Conservation (phyloP, 1,140 invertebrate species). For the Heliconius congener region DNA sequence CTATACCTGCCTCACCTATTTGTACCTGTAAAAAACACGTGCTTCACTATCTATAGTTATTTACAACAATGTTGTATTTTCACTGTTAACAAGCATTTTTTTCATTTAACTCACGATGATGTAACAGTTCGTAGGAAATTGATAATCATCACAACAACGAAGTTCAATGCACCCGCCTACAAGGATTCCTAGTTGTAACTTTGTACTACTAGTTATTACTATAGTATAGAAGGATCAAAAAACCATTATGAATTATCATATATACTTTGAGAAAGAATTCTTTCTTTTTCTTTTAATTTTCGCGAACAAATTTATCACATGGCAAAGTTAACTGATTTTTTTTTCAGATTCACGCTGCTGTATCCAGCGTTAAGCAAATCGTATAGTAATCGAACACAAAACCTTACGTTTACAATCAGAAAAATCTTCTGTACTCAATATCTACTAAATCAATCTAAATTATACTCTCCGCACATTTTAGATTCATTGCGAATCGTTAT, state of each 20-base stretch:
- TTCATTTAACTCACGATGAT: slow-evolving; percentile 22
- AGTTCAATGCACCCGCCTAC: slow-evolving; percentile 19
- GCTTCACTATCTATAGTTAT: not conserved
- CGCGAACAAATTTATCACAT: too few relatives aligned
- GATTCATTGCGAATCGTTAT: too few relatives aligned
- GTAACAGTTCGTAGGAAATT: slow-evolving; percentile 17
- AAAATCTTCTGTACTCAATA: too few relatives aligned
- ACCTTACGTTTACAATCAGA: too few relatives aligned
- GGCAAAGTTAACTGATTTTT: too few relatives aligned
- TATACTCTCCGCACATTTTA: too few relatives aligned
- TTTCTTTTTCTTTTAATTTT: too few relatives aligned
- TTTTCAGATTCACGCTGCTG: not conserved
- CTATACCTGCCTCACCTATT: not conserved
- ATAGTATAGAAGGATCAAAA: not conserved
- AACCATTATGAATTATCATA: not conserved
- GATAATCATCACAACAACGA: slow-evolving; percentile 29
- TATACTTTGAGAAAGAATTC: too few relatives aligned
- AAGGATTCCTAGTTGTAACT: not conserved
- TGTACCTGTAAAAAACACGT: too few relatives aligned
- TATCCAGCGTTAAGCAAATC: not conserved
- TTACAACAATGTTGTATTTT: slow-evolving; percentile 8
- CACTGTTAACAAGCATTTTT: slow-evolving; percentile 12
- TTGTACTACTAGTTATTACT: not conserved
- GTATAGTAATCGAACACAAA: too few relatives aligned
- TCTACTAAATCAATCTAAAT: too few relatives aligned